Percentiles rank a stretch among this genome's conserved stretches.
These are phyloP conservation scores for Nymphicus hollandicus DNA, from an alignment of 2,113 vertebrate genomes.

Conservation along the genomic window DNA sequence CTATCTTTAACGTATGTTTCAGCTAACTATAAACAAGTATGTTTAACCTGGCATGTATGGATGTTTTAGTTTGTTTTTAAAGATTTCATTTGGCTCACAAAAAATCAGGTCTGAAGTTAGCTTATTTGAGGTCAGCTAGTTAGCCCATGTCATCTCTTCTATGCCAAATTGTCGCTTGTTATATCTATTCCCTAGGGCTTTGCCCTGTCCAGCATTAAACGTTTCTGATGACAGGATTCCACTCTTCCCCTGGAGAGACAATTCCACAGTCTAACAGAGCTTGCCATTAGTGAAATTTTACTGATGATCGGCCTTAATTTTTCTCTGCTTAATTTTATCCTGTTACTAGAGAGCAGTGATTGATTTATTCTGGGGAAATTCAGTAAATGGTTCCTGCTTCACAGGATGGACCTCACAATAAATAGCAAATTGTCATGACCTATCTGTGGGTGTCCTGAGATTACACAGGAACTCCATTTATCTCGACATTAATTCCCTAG, in stretches of 20 bases:
- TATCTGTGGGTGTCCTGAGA: constrained; percentile 58
- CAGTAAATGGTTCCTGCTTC: constrained; percentile 53
- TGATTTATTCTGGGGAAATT: constrained; percentile 59
- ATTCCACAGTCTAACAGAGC: constrained; percentile 40
- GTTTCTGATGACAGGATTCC: neutral
- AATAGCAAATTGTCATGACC: constrained; percentile 58
- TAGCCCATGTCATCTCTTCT: neutral
- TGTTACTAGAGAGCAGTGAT: constrained; percentile 23
- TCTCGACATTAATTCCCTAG: constrained; percentile 43
- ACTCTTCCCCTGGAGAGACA: constrained; percentile 26
- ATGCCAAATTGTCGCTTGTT: neutral
- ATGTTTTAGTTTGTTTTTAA: neutral
- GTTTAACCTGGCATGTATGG: neutral
- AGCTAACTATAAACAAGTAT: neutral
- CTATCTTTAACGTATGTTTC: neutral
- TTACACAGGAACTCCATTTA: constrained; percentile 57
- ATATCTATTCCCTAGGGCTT: neutral
- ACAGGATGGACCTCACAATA: constrained; percentile 61
- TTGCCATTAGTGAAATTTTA: constrained; percentile 40
- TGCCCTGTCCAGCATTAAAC: constrained; percentile 8
- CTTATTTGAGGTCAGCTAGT: neutral
- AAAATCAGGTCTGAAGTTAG: neutral
- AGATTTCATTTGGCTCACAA: neutral
- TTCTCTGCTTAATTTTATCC: constrained; percentile 52
- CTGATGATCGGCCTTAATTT: constrained; percentile 47